Base-by-base conservation (phyloP, 2,113 vertebrate genomes). In the Circaetus cinerascens region DNA sequence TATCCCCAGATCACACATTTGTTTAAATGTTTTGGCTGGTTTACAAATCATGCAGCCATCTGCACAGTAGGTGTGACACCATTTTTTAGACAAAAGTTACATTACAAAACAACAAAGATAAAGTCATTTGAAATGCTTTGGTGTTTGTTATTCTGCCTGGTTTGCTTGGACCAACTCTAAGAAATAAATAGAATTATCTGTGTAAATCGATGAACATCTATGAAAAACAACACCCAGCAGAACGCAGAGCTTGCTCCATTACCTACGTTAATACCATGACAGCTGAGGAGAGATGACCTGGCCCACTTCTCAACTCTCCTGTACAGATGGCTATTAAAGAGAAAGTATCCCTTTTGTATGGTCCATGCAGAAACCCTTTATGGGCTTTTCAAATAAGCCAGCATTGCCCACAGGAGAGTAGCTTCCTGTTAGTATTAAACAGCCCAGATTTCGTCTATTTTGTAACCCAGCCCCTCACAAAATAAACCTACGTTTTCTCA, bases 281-380 rank as follows among this genome's bases (percentile, higher is more conserved):
- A 99, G 99, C 99, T 99, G 99, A 99, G 99, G 98, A 98, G 98
- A 99, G 99, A 99, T 99, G 99, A 99, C 99, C 99, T 99, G 98
- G 98, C 99, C 98, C 99, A 98, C 98, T 98, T 98, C 98, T 99
- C 99, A 98, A 99, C 99, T 99, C 99, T 99, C 99, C 99, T 99
- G 99, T 99, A 99, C 99, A 99, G 99, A 99, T 99, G 99, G 99
- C 98, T 99, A 99, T 99, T 99, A 99, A 99, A 99, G 99, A 99
- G 99, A 99, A 99, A 99, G 98, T 99, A 99, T 99, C 99, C 99
- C 98, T 98, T 99, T 99, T 98, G 98, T 98, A 98, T 98, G 98
- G 98, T 97, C 98, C 98, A 98, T 98, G 98, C 98, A 98, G 98
- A 99, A 99, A 98, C 97, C 98, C 98, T 98, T 98, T 98, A 98